Base-by-base conservation (phyloP, 2,888 invertebrate genomes). In the Pristionchus exspectatus region DNA sequence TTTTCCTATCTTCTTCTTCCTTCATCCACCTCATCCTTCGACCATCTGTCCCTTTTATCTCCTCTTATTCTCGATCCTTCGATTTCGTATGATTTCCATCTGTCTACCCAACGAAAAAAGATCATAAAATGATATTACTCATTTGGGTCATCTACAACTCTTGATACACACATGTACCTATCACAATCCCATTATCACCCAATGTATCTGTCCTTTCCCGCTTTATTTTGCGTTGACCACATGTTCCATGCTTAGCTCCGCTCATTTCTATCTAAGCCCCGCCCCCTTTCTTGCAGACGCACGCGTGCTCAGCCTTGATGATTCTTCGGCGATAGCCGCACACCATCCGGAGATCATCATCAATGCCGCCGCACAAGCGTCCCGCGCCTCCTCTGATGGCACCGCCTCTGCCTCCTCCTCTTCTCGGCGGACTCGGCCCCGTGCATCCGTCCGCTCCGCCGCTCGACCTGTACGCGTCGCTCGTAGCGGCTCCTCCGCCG, bases 391-490 rank as follows among this genome's bases (percentile, higher is more conserved):
- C 84, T 2, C 30, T 10, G 59, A 27, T 24, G 27, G 59, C 59
- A 7, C 84, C 84, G 4, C 84, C 33, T 7, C 84, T 59, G 1
- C 84, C 59, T 3, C 84, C 84, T 16, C 84, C 84, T 9, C 84
- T 63, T 0, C 84, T 63, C 38, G 54, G 50, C 21, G 83, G 84
- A 9, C 84, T 85, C 30, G 84, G 84, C 0, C 84, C 84, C 30
- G 84, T 85, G 30, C 84, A 59, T 21, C 84, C 84, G 24, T 21
- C 84, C 59, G 84, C 84, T 24, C 84, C 84, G 21, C 84, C 84
- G 24, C 84, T 85, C 24, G 84, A 85, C 9, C 84, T 85, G 18
- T 63, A 85, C 59, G 81, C 27, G 50, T 54, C 81, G n/a, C 4
- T 54, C 83, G 50, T 21, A 10, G 21, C 84, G 0, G 27, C 50